Evolutionary conservation across 1,140 invertebrate genomes (phyloP), one percentile per base, ranked within the genome.

Genomic region (Marisa cornuarietis): DNA sequence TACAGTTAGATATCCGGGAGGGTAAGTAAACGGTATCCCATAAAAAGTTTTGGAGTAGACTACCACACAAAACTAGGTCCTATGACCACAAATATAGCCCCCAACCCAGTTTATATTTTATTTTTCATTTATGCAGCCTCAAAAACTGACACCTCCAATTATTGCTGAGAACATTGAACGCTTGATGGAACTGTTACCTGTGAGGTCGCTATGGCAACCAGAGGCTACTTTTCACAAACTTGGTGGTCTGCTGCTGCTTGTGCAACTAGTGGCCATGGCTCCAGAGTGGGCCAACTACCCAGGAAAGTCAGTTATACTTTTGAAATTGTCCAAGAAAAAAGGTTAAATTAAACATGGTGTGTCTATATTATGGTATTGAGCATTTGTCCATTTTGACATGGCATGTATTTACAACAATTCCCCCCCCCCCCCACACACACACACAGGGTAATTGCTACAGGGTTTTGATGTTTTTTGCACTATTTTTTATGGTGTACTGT

Each of bases 261-360:
- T 98, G 58, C 94, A 96, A 90, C 95, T 98, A 2, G 95, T 98
- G 75, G 95, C 95, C 5, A 95, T 96, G 88, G 94, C 96, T 0
- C 95, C 96, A 85, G 96, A 97, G 85, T 98, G 97, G 96, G 96
- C 95, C 51, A 82, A 80, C 90, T 97, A 95, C 88, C 95, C 94
- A 82, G 95, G 96, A 80, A 94, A 95, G 94, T 95, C 90, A 89
- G 90, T 90, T 20, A n/a, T 58, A 9, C 18, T 20, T 68, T 26
- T 24, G 24, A 24, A 51, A n/a, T 9, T 10, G 18, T 42, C 5
- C 1, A 73, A 68, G 16, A 58, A 58, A n/a, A 71, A 24, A 14
- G 1, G 13, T 31, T 24, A 20, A 8, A 13, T 13, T n/a, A 68
- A 68, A 24, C 6, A 24, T 63, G 62, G 18, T 63, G 62, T 63